phyloP scores from a whole-genome alignment of 2,888 invertebrate genomes.

The Sceliomorpha sp. region DNA sequence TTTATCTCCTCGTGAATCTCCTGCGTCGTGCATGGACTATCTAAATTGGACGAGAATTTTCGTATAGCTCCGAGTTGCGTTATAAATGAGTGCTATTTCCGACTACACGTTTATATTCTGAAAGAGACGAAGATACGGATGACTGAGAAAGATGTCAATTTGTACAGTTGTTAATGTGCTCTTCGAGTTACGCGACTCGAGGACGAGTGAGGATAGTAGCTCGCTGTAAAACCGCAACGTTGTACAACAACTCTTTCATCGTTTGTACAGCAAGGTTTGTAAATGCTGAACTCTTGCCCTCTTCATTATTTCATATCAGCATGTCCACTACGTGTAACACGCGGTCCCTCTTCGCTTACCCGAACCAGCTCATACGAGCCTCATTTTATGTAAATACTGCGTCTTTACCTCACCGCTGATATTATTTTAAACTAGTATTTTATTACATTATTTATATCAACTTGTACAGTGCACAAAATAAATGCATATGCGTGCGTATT shows the following conservation, averaged over 20 bases:
- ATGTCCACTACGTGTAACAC: slow-evolving; percentile 16
- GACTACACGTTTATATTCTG: slow-evolving; percentile 2
- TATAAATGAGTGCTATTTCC: not conserved
- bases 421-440: slow-evolving; percentile 24
- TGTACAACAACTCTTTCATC: slow-evolving; percentile 9
- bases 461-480: slow-evolving; percentile 59
- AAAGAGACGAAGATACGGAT: slow-evolving; percentile 20
- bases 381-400: slow-evolving; percentile 37
- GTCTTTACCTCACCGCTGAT: slow-evolving; percentile 36
- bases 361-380: slow-evolving; percentile 24
- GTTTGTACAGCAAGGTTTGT: slow-evolving; percentile 64
- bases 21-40: no score
- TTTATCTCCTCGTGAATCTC: no score
- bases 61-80: no score
- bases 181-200: slow-evolving; percentile 8
- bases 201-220: slow-evolving; percentile 10
- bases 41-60: no score
- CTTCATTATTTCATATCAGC: slow-evolving; percentile 19
- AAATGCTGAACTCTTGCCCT: slow-evolving; percentile 67
- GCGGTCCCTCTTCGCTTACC: slow-evolving; percentile 15
- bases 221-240: slow-evolving; percentile 9
- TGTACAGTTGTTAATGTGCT: slow-evolving; percentile 10
- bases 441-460: slow-evolving; percentile 35
- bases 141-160: slow-evolving; percentile 16
- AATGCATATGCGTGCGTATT: slow-evolving; percentile 29